phyloP scores from a whole-genome alignment of 92 coral and sea anemone species.

The Phenganax stokvisi region DNA sequence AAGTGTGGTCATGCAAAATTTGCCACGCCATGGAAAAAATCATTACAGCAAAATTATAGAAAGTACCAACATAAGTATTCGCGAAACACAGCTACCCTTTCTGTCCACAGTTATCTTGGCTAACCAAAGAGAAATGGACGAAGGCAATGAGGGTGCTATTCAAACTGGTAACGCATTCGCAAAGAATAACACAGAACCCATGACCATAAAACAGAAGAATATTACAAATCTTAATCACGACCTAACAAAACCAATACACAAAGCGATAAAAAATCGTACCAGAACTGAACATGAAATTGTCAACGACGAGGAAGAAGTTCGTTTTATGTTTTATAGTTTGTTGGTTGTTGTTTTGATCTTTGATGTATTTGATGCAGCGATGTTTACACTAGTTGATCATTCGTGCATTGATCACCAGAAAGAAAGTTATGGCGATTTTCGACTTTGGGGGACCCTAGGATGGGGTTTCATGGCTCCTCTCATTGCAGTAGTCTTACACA shows the following conservation, averaged over 20 bases:
- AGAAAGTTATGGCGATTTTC: conserved; percentile 20
- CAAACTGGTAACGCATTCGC: not conserved
- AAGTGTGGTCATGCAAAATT: not conserved
- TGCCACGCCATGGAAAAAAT: conserved; percentile 12
- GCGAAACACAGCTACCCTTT: not conserved
- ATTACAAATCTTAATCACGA: not conserved
- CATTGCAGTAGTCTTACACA: not conserved
- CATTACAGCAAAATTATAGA: not conserved
- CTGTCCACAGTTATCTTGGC: not conserved
- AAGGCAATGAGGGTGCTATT: not conserved
- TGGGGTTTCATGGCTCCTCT: conserved; percentile 19
- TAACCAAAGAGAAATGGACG: not conserved
- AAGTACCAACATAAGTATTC: not conserved
- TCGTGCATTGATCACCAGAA: conserved; percentile 14
- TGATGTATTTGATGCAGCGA: conserved; percentile 20
- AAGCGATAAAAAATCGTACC: not conserved
- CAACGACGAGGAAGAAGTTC: not conserved
- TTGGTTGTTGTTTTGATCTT: not conserved
- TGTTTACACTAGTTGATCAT: conserved; percentile 20
- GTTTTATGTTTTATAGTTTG: conserved; percentile 3
- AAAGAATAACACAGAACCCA: not conserved
- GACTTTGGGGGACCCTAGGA: conserved; percentile 20
- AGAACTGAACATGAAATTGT: not conserved
- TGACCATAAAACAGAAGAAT: not conserved
- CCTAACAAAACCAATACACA: not conserved